A percentile compares a stretch with the other conserved stretches of the same genome.
Evolutionary conservation across 2,113 vertebrate genomes (phyloP).

Genomic region (Casuarius casuarius): DNA sequence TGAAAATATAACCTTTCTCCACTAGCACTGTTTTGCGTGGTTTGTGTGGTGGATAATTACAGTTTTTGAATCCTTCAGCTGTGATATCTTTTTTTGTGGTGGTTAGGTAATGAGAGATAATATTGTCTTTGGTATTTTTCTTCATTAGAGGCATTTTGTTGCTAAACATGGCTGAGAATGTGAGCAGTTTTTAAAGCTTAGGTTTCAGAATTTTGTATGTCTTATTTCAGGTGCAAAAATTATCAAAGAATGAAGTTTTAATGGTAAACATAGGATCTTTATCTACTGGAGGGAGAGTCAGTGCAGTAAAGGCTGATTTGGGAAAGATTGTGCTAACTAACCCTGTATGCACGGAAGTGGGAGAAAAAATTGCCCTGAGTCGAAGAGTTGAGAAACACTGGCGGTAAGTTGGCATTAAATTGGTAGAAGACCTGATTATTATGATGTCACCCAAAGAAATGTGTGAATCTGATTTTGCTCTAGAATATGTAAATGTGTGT

Average conservation of each 20-base stretch:
- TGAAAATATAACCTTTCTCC: not conserved
- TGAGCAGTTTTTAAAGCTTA: not conserved
- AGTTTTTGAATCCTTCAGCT: not conserved
- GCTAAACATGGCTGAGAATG: not conserved
- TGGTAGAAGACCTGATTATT: not conserved
- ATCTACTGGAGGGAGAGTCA: constrained; percentile 96
- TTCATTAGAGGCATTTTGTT: not conserved
- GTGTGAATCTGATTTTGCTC: not conserved
- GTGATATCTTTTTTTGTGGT: not conserved
- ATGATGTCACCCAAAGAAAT: not conserved
- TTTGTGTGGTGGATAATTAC: not conserved
- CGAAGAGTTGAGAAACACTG: constrained; percentile 98
- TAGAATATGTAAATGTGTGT: not conserved
- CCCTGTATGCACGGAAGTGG: constrained; percentile 98
- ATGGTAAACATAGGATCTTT: constrained; percentile 99
- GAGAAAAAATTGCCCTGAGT: constrained; percentile 98
- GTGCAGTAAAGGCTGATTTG: constrained; percentile 96
- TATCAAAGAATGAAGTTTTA: constrained; percentile 97
- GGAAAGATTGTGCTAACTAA: constrained; percentile 98
- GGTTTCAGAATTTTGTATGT: not conserved
- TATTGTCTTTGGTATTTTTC: not conserved
- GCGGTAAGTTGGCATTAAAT: constrained; percentile 84
- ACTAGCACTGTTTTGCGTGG: not conserved
- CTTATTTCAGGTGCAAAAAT: constrained; percentile 91
- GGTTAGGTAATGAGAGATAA: not conserved